These are phyloP conservation scores for Callopanchax toddi DNA, from an alignment of 2,113 vertebrate species.

Conservation along the genomic window DNA sequence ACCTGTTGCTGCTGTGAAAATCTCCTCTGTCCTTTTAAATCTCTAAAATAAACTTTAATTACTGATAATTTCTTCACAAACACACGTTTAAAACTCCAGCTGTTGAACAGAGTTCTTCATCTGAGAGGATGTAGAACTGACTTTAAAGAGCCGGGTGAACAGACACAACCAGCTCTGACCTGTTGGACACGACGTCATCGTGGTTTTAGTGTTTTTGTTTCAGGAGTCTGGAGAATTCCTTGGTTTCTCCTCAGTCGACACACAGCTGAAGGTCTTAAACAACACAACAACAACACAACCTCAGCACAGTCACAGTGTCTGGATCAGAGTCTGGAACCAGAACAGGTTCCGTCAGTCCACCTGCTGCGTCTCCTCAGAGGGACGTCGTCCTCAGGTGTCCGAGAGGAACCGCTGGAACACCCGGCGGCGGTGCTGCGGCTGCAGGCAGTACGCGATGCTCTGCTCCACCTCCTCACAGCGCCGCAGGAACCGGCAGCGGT, in stretches of 20 bases:
- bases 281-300: no score
- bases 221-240: no score
- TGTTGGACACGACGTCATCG: no score
- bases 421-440: slow-evolving; percentile 80
- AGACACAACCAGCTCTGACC: neutral
- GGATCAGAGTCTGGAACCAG: neutral
- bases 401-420: slow-evolving; percentile 56
- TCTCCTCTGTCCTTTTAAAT: no score
- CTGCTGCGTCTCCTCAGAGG: neutral
- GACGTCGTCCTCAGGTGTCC: neutral
- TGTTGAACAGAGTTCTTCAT: no score
- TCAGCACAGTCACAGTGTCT: neutral
- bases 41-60: no score
- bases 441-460: slow-evolving; percentile 86
- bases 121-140: no score
- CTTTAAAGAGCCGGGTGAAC: neutral
- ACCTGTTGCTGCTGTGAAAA: no score
- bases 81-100: no score
- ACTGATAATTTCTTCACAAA: no score
- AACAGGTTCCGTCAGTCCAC: neutral
- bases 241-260: neutral
- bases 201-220: no score
- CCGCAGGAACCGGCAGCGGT: slow-evolving; percentile 89
- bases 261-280: no score
- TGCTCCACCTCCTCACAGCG: slow-evolving; percentile 90